Percentiles rank a stretch among this genome's conserved stretches.
These are phyloP conservation scores for Clarias magur DNA, from an alignment of 2,113 vertebrate genomes.

Conservation along the genomic window DNA sequence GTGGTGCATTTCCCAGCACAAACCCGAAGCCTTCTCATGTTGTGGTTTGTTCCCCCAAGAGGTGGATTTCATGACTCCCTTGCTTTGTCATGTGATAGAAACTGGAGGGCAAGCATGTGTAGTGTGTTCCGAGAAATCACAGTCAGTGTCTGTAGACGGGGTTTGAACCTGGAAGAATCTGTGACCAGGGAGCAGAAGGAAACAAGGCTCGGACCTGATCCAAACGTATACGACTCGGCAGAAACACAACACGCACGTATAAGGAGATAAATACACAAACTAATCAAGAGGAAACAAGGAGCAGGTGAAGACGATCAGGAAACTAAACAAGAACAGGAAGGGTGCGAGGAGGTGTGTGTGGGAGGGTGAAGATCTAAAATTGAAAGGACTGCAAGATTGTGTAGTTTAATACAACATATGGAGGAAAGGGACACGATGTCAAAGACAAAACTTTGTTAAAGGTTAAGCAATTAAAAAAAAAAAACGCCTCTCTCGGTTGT, in stretches of 20 bases:
- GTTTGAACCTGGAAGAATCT: neutral
- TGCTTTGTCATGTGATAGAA: neutral
- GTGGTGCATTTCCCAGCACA: neutral
- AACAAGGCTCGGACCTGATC: neutral
- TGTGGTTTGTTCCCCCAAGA: neutral
- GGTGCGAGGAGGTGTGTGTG: too few species aligned
- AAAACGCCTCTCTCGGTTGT: neutral
- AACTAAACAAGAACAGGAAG: neutral
- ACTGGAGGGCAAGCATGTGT: neutral
- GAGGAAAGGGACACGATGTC: neutral
- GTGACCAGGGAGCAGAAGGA: neutral
- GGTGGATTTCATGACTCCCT: neutral
- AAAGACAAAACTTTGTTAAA: neutral
- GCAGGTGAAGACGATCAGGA: conserved; percentile 10
- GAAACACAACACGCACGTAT: neutral
- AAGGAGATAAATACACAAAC: neutral
- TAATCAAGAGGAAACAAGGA: neutral
- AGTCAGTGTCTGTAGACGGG: neutral
- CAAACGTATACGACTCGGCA: neutral
- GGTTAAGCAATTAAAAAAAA: neutral
- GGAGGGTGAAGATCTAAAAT: neutral
- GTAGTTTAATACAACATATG: neutral
- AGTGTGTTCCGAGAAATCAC: neutral
- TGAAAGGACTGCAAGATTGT: neutral
- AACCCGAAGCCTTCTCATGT: neutral